These are phyloP conservation scores for Drosophila cognata DNA, from an alignment of 2,888 invertebrate species.

Conservation along the genomic window DNA sequence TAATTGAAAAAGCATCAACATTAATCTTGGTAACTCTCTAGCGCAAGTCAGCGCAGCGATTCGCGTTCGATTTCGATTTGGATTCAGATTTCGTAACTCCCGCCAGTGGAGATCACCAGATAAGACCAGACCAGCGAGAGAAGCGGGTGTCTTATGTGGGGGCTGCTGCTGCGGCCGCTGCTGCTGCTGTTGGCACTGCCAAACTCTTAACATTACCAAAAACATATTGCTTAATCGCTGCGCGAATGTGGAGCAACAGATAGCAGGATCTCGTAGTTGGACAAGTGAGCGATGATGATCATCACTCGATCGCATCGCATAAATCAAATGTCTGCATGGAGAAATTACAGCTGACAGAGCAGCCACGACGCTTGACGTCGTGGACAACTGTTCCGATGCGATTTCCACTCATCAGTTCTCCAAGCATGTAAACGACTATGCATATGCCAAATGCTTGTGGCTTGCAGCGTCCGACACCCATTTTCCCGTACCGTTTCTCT, in stretches of 20 bases:
- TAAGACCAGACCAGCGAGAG: slow-evolving; percentile 44
- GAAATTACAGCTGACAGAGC: slow-evolving; percentile 56
- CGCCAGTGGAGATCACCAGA: slow-evolving; percentile 38
- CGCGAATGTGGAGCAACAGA: slow-evolving; percentile 68
- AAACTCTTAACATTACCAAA: slow-evolving; percentile 50
- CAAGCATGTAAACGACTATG: slow-evolving; percentile 36
- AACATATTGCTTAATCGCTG: slow-evolving; percentile 76
- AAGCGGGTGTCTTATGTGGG: slow-evolving; percentile 55
- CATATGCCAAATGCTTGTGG: slow-evolving; percentile 76
- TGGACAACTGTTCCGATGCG: slow-evolving; percentile 70
- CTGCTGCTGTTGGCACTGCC: slow-evolving; percentile 28
- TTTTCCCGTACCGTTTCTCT: slow-evolving; percentile 18
- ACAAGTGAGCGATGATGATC: slow-evolving; percentile 75
- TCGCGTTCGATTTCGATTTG: slow-evolving; percentile 69
- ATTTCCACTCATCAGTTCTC: slow-evolving; percentile 37
- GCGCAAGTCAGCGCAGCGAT: slow-evolving; percentile 50
- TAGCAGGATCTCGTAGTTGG: slow-evolving; percentile 53
- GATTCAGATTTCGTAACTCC: slow-evolving; percentile 64
- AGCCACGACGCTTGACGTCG: slow-evolving; percentile 50
- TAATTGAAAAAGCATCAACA: slow-evolving; percentile 84
- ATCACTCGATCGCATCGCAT: slow-evolving; percentile 63
- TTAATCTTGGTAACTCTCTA: slow-evolving; percentile 82
- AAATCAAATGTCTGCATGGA: slow-evolving; percentile 68
- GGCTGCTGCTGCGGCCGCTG: slow-evolving; percentile 35
- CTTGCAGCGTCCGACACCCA: slow-evolving; percentile 66